Conservation (phyloP, 1,140 invertebrate genomes). For the Drosophila yakuba region DNA sequence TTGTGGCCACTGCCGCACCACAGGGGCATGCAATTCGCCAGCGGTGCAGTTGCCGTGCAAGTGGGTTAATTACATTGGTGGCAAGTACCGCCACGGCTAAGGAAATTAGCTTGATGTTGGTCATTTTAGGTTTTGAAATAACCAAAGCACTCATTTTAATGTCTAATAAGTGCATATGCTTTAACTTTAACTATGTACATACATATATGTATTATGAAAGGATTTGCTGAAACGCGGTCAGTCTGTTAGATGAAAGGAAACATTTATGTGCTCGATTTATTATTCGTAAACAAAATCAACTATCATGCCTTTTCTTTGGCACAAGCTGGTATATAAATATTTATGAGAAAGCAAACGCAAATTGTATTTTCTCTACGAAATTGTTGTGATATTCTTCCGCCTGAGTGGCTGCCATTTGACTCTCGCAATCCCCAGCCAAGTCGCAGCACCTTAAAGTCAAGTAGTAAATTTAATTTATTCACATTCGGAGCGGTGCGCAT, state of each 20-base stretch:
- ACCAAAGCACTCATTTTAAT: not conserved
- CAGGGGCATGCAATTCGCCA: conserved; percentile 29
- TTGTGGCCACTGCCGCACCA: conserved; percentile 28
- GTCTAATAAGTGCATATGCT: too few species aligned
- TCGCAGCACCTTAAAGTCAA: conserved; percentile 13
- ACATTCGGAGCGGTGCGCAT: conserved; percentile 10
- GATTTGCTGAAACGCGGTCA: too few species aligned
- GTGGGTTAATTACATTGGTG: conserved; percentile 72
- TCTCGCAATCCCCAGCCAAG: not conserved
- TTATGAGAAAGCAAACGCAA: not conserved
- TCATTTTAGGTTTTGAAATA: not conserved
- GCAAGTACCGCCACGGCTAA: conserved; percentile 4
- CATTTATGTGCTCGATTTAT: not conserved
- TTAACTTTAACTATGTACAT: too few species aligned
- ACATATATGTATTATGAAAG: too few species aligned
- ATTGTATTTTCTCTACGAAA: not conserved
- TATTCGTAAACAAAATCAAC: not conserved
- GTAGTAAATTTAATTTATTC: conserved; percentile 33
- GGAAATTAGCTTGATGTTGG: conserved; percentile 13
- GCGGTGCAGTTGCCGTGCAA: conserved; percentile 56
- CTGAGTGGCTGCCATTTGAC: conserved; percentile 4
- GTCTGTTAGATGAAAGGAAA: too few species aligned
- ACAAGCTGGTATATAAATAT: not conserved
- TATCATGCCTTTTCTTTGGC: not conserved
- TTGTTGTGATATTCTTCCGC: conserved; percentile 9